Conservation (phyloP, 2,888 invertebrate species). For the Lingula anatina region DNA sequence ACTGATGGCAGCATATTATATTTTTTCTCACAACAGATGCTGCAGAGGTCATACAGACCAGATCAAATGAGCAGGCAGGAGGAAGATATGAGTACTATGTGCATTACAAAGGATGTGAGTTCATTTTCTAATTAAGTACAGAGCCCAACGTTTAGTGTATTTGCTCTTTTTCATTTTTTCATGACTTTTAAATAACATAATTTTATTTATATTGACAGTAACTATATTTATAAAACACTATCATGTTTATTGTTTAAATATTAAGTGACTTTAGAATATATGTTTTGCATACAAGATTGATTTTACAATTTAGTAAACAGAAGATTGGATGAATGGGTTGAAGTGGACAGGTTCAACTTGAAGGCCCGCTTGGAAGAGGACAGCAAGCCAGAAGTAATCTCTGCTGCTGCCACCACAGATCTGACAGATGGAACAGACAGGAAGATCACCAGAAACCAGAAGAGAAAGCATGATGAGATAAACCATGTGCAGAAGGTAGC, state of each 20-base stretch:
- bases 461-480: conserved; percentile 94
- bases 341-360: conserved; percentile 63
- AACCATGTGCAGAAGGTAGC: conserved; percentile 93
- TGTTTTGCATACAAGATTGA: neutral
- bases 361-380: conserved; percentile 34
- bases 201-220: too few species aligned
- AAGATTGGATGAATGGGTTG: conserved; percentile 93
- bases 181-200: too few species aligned
- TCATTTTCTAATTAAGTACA: too few species aligned
- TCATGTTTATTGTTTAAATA: too few species aligned
- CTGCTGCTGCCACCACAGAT: conserved; percentile 32
- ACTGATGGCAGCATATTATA: too few species aligned
- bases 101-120: conserved; percentile 84
- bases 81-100: conserved; percentile 85
- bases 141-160: too few species aligned
- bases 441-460: conserved; percentile 72
- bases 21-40: conserved; percentile 61
- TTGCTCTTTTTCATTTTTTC: too few species aligned
- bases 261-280: too few species aligned
- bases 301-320: conserved; percentile 61
- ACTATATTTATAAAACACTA: too few species aligned
- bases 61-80: conserved; percentile 68
- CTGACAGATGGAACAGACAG: conserved; percentile 44
- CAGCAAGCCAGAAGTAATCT: conserved; percentile 35
- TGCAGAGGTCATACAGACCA: conserved; percentile 87